Evolutionary conservation across 2,797 vertebrate genomes (phyloP).

Genomic region (Melanogrammus aeglefinus): DNA sequence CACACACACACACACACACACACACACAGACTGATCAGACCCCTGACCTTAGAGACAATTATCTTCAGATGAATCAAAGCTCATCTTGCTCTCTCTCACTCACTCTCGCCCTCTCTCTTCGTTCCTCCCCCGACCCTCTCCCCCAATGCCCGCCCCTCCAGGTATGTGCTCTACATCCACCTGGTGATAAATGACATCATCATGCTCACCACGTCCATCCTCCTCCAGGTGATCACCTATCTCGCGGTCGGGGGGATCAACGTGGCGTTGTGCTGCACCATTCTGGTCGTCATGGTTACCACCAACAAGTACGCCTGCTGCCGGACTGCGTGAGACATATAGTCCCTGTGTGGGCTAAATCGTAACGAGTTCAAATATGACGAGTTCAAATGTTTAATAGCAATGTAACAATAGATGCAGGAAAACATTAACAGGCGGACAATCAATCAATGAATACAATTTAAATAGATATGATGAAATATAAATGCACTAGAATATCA

Average conservation of each 20-base stretch:
- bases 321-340: neutral
- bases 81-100: neutral
- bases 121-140: neutral
- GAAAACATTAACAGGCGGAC: neutral
- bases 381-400: neutral
- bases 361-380: too few relatives aligned
- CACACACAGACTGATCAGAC: neutral
- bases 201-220: conserved; percentile 36
- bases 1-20: neutral
- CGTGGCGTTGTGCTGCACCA: conserved; percentile 36
- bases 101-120: neutral
- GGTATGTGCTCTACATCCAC: conserved; percentile 64
- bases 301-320: conserved; percentile 26
- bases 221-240: conserved; percentile 45
- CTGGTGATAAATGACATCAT: conserved; percentile 66
- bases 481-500: neutral
- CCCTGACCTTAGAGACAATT: neutral
- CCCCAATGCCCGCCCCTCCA: neutral
- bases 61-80: neutral
- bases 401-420: neutral
- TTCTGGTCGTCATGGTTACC: conserved; percentile 21
- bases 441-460: too few relatives aligned
- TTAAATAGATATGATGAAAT: neutral
- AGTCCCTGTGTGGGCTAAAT: neutral
- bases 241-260: neutral